Evolutionary conservation across 2,888 invertebrate genomes (phyloP).

Genomic region (Eucriotettix oculatus): DNA sequence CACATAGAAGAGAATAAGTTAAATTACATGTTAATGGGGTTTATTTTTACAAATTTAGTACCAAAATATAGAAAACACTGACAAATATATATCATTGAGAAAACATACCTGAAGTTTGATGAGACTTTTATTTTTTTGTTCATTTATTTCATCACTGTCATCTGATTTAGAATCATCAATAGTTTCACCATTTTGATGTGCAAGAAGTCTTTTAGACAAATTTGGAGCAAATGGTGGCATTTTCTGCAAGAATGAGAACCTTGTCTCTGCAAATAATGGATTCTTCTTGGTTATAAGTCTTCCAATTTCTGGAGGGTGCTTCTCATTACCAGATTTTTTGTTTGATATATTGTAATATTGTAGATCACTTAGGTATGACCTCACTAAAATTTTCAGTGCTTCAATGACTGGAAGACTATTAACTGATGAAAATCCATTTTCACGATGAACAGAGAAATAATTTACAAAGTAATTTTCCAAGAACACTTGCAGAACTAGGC

Average conservation of each 20-base stretch:
- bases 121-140: slow-evolving; percentile 6
- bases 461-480: slow-evolving; percentile 14
- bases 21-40: background rate
- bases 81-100: background rate
- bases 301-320: background rate
- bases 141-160: background rate
- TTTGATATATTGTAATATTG: slow-evolving; percentile 1
- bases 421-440: slow-evolving; percentile 2
- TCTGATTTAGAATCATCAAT: background rate
- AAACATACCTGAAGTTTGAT: slow-evolving; percentile 13
- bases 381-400: slow-evolving; percentile 19
- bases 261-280: slow-evolving; percentile 6
- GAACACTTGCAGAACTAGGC: slow-evolving; percentile 16
- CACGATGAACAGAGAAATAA: slow-evolving; percentile 1
- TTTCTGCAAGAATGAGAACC: slow-evolving; percentile 8
- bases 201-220: slow-evolving; percentile 8
- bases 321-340: background rate
- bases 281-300: background rate
- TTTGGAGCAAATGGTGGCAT: slow-evolving; percentile 13
- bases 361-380: slow-evolving; percentile 21
- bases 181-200: slow-evolving; percentile 4
- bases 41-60: background rate
- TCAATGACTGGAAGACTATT: slow-evolving; percentile 14
- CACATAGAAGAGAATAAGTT: background rate
- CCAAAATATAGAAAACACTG: background rate